Conservation (phyloP, 2,888 invertebrate genomes). For the Ommatoiulus sabulosus region DNA sequence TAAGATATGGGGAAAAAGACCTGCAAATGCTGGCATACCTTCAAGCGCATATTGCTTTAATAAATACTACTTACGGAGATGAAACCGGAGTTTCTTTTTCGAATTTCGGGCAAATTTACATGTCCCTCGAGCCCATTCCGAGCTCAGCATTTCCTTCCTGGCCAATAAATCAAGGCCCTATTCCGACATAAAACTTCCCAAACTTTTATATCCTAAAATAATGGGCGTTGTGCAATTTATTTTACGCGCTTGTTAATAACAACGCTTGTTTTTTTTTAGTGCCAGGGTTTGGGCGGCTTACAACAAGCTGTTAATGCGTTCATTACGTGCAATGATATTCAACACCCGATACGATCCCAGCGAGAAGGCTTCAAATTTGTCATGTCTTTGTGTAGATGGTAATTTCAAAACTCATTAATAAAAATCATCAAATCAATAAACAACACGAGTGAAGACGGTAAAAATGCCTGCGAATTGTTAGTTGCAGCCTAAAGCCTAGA, state of each 20-base stretch:
- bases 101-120: slow-evolving; percentile 41
- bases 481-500: background rate
- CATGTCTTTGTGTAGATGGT: slow-evolving; percentile 48
- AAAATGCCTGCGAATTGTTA: background rate
- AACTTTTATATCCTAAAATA: background rate
- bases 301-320: slow-evolving; percentile 8
- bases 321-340: slow-evolving; percentile 39
- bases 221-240: slow-evolving; percentile 18
- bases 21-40: slow-evolving; percentile 3
- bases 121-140: slow-evolving; percentile 1
- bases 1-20: background rate
- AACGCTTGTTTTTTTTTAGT: background rate
- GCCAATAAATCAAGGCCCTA: background rate
- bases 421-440: slow-evolving; percentile 33
- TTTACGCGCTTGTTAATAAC: slow-evolving; percentile 38
- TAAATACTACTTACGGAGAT: slow-evolving; percentile 19
- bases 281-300: background rate
- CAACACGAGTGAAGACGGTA: slow-evolving; percentile 31
- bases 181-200: slow-evolving; percentile 11
- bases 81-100: background rate
- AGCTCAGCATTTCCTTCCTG: slow-evolving; percentile 20
- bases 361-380: slow-evolving; percentile 4
- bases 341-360: slow-evolving; percentile 9
- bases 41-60: slow-evolving; percentile 29
- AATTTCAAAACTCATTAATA: slow-evolving; percentile 46